Percentiles rank a stretch among this genome's conserved stretches.
phyloP scores from a whole-genome alignment of 2,113 vertebrate genomes.

The Malurus cyaneus region DNA sequence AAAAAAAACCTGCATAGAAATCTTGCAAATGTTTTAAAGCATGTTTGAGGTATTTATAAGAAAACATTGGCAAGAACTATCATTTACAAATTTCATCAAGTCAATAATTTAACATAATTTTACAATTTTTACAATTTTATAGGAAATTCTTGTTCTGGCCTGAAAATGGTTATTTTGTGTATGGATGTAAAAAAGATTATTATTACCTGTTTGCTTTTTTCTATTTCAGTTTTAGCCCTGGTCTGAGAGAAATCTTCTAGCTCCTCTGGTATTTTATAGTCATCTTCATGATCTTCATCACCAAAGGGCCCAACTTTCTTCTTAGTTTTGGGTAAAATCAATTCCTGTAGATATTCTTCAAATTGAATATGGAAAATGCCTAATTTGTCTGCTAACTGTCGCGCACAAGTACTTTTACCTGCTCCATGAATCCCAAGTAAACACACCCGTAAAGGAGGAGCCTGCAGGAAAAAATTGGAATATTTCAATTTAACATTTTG shows the following conservation, averaged over 20 bases:
- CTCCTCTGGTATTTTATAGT: conserved; percentile 48
- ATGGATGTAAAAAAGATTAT: background rate
- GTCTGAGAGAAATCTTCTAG: conserved; percentile 3
- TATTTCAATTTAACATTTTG: background rate
- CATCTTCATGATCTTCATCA: conserved; percentile 76
- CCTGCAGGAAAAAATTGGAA: conserved; percentile 62
- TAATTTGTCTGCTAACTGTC: conserved; percentile 82
- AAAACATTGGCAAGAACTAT: background rate
- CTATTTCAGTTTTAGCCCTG: background rate
- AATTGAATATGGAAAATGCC: conserved; percentile 93
- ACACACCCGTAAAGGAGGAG: conserved; percentile 85
- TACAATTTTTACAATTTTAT: background rate
- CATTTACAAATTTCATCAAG: background rate
- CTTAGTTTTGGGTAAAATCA: conserved; percentile 84
- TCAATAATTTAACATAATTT: background rate
- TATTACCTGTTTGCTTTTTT: conserved; percentile 50
- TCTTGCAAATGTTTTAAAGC: background rate
- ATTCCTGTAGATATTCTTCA: conserved; percentile 86
- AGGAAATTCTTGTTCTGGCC: background rate
- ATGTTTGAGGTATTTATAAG: background rate
- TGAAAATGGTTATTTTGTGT: background rate
- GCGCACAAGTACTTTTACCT: conserved; percentile 84
- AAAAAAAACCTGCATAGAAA: background rate
- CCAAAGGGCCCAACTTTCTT: conserved; percentile 69
- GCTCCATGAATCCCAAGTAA: conserved; percentile 84